Evolutionary conservation across 2,888 invertebrate species (phyloP).

Genomic region (Hirtodrosophila histrioides): DNA sequence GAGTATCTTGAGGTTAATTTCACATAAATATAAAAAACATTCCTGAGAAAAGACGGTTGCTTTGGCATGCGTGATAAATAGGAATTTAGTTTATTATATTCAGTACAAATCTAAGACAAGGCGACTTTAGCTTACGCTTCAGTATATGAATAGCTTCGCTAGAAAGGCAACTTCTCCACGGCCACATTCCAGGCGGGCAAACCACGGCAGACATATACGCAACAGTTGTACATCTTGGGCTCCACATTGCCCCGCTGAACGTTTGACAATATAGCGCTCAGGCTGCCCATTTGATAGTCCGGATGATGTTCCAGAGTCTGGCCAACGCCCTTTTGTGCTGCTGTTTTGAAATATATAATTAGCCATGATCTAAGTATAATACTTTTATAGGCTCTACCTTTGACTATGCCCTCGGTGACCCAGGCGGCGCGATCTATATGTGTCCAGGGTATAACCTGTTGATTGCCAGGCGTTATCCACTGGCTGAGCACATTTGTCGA

Average conservation of each 20-base stretch:
- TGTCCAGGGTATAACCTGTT: slow-evolving; percentile 84
- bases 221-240: slow-evolving; percentile 70
- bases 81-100: too few relatives aligned
- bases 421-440: slow-evolving; percentile 84
- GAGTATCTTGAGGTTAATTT: too few relatives aligned
- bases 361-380: background rate
- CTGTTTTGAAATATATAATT: background rate
- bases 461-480: slow-evolving; percentile 83
- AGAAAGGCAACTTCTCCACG: slow-evolving; percentile 66
- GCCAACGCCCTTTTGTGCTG: slow-evolving; percentile 14
- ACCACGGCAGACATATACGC: slow-evolving; percentile 79
- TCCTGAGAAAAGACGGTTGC: too few relatives aligned
- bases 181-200: slow-evolving; percentile 79
- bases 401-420: slow-evolving; percentile 81
- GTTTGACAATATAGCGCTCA: slow-evolving; percentile 66
- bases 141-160: slow-evolving; percentile 4
- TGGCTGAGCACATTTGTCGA: slow-evolving; percentile 85
- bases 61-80: too few relatives aligned
- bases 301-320: slow-evolving; percentile 31
- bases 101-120: too few relatives aligned
- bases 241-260: slow-evolving; percentile 75
- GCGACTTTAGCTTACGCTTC: too few relatives aligned
- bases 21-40: too few relatives aligned
- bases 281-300: slow-evolving; percentile 73
- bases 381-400: slow-evolving; percentile 52